Base-by-base conservation (phyloP, 2,888 invertebrate genomes). In the Tanytarsus gracilentus region DNA sequence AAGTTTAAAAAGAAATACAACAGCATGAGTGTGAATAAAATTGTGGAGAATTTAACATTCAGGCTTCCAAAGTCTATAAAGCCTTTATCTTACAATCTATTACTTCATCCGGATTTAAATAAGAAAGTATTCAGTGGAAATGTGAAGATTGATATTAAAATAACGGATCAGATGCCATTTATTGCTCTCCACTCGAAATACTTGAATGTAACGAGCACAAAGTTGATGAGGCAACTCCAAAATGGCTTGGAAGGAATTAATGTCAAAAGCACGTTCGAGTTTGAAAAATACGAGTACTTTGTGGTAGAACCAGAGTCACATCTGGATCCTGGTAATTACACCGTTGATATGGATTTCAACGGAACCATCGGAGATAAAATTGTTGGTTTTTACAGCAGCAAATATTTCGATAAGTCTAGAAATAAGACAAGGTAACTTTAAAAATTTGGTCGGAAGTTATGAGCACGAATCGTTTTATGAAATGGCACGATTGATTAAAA, bases 331-430 rank as follows among this genome's bases (percentile, higher is more conserved):
- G 74, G 74, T 36, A 72, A 71, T 59, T 82, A 83, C 67, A 71
- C 72, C 11, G 68, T 58, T n/a, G 58, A 48, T 5, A 75, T 88
- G 61, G 74, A 80, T 51, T 90, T 85, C 66, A 75, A 75, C 64
- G 88, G 88, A 1, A 80, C 79, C 60, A 75, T 88, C 65, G 81
- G 79, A 11, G 77, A 81, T 63, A 79, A 82, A 53, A 85, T 87
- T 68, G 83, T 86, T 58, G 89, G 90, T 8, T 79, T 88, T 64
- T 89, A 89, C 71, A 79, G 80, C 64, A 88, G 88, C 62, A 77
- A 77, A 6, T 84, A 88, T 65, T 63, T 66, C 62, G 70, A 73
- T 63, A 67, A 64, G 53, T 63, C 64, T 44, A 66, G 65, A 1
- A 70, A 70, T 61, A 64, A 67, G 61, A 68, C 66, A 62, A 74